Percentiles rank a stretch among this genome's conserved stretches.
These are phyloP conservation scores for Manis pentadactyla DNA, from an alignment of 2,797 vertebrate genomes.

Conservation along the genomic window DNA sequence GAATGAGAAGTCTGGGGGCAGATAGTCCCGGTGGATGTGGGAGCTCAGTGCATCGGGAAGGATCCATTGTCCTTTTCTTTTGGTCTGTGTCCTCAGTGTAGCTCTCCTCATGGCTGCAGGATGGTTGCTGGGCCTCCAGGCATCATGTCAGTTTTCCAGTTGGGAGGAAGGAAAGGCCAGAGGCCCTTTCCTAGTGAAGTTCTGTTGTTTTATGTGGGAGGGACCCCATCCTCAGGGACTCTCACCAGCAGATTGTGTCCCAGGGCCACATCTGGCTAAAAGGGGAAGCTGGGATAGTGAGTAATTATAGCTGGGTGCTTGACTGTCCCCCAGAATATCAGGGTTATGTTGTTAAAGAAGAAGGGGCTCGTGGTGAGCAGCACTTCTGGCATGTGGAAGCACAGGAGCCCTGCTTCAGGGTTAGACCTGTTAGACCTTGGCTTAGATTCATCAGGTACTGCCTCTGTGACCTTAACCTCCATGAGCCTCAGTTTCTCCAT, in stretches of 20 bases:
- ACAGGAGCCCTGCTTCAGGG: background rate
- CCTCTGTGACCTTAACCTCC: background rate
- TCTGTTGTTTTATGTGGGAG: background rate
- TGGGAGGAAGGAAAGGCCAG: background rate
- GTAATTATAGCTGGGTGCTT: background rate
- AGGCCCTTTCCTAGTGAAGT: background rate
- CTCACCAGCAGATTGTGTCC: background rate
- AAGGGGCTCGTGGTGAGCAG: background rate
- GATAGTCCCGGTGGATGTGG: background rate
- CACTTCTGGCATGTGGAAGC: background rate
- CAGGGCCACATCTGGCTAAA: background rate
- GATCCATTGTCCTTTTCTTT: background rate
- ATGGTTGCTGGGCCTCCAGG: background rate
- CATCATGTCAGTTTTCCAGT: background rate
- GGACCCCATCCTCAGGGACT: background rate
- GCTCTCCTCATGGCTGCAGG: background rate
- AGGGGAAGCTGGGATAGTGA: background rate
- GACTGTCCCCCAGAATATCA: background rate
- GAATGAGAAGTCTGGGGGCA: background rate
- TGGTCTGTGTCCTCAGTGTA: background rate
- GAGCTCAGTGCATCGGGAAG: background rate
- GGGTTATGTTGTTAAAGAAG: background rate
- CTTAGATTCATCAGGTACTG: background rate
- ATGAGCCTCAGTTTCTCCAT: background rate
- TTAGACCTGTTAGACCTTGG: background rate